Evolutionary conservation across 2,888 invertebrate genomes (phyloP).

Genomic region (Rutpela maculata): DNA sequence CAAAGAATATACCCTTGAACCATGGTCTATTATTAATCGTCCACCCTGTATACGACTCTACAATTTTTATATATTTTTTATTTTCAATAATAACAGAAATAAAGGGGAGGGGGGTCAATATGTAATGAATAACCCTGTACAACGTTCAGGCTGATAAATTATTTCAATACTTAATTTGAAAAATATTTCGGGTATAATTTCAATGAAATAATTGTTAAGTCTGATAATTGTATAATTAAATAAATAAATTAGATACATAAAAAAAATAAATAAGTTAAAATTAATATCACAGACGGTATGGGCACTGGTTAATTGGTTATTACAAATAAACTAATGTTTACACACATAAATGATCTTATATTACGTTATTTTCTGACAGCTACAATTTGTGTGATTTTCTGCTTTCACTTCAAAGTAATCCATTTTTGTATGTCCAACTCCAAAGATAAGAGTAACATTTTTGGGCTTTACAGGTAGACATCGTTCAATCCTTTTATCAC

Average conservation of each 20-base stretch:
- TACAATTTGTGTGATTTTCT: conserved; percentile 21
- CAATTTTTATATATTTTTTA: too few species aligned
- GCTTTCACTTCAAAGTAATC: background rate
- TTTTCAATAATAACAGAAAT: too few species aligned
- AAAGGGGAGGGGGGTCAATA: too few species aligned
- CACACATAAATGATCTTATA: background rate
- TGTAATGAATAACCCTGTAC: too few species aligned
- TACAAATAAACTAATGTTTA: background rate
- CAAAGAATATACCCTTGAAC: too few species aligned
- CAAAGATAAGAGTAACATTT: background rate
- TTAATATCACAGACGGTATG: background rate
- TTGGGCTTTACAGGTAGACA: conserved; percentile 10
- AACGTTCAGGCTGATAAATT: too few species aligned
- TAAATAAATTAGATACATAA: background rate
- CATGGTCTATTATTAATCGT: too few species aligned
- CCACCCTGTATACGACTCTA: too few species aligned
- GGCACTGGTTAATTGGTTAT: background rate
- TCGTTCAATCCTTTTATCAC: conserved; percentile 8
- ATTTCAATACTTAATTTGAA: too few species aligned
- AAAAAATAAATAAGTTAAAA: conserved; percentile 11
- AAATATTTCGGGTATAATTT: background rate
- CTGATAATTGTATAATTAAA: background rate
- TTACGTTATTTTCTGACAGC: background rate
- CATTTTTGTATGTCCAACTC: too few species aligned
- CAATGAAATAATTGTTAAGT: background rate